Base-by-base conservation (phyloP, 2,888 invertebrate genomes). In the Craniophora ligustri region DNA sequence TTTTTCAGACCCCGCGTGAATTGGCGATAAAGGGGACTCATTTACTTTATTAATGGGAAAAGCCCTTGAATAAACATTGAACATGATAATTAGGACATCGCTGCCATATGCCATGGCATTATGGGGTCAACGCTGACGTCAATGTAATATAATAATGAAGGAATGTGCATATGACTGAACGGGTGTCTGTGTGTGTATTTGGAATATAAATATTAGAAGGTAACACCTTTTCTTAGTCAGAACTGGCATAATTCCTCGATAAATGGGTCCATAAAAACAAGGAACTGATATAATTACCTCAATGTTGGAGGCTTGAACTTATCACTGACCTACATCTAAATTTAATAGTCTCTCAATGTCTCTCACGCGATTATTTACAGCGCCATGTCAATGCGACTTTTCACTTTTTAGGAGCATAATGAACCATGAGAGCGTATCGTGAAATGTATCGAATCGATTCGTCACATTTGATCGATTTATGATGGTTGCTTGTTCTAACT, bases 401-500 rank as follows among this genome's bases (percentile, higher is more conserved):
- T 72, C 57, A 70, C 70, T 73, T 72, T 60, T 38, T 39, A 55
- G 23, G 16, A 47, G 5, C 44, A 41, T 60, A 70, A 71, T 65
- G 59, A 49, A 62, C 68, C 72, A 28, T 63, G 60, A 68, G 32
- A 67, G 53, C 59, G 59, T 70, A 60, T 73, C 70, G 54, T 57
- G 30, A 60, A 72, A 53, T 54, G 46, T 47, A 30, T 54, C 57
- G 42, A 76, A 76, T 75, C 49, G 50, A 74, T 76, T 76, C 31
- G 57, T 64, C 45, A 38, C 62, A 53, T 44, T 64, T 47, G 45
- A 61, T 62, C 58, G 66, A 65, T 65, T 67, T 53, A 47, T 58
- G 56, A 72, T 70, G 68, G 59, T 44, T 55, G 51, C 66, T 56
- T 75, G 74, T 74, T 71, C 62, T 69, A 73, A 75, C 70, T 74